phyloP scores from a whole-genome alignment of 1,140 invertebrate genomes.

The Pseudomyrmex gracilis region DNA sequence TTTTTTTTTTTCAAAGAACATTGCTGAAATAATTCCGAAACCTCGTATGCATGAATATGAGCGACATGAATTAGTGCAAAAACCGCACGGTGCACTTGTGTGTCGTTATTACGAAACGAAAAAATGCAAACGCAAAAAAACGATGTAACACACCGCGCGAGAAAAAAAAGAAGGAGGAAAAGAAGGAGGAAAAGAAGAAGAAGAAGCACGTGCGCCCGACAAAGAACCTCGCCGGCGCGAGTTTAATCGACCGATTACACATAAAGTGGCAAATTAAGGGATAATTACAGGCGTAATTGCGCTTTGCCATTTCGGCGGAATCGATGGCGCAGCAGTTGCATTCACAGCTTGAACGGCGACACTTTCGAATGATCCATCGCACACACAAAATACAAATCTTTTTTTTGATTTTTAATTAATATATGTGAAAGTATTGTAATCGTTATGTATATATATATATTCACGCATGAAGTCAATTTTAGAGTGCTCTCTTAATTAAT shows the following conservation, averaged over 20 bases:
- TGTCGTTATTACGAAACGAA: background rate
- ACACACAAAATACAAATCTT: background rate
- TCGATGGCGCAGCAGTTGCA: background rate
- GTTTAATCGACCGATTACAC: constrained; percentile 4
- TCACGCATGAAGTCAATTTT: constrained; percentile 16
- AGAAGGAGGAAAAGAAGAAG: background rate
- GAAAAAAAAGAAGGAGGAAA: background rate
- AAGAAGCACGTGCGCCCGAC: background rate
- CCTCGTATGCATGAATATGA: background rate
- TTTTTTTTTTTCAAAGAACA: constrained; percentile 2
- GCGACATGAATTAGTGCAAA: background rate
- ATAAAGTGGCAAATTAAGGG: background rate
- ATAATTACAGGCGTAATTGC: constrained; percentile 37
- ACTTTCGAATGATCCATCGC: background rate
- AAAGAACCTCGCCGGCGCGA: background rate
- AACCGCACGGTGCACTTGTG: background rate
- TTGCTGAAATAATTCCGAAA: no score
- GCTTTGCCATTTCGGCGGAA: constrained; percentile 12
- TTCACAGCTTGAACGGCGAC: background rate
- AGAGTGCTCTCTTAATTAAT: background rate
- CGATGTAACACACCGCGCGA: background rate
- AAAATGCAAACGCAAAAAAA: constrained; percentile 11
- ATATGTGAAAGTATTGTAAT: background rate
- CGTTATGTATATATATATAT: background rate
- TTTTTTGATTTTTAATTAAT: no score